Evolutionary conservation across 2,797 vertebrate species (phyloP).

Genomic region (Bovichtus variegatus): DNA sequence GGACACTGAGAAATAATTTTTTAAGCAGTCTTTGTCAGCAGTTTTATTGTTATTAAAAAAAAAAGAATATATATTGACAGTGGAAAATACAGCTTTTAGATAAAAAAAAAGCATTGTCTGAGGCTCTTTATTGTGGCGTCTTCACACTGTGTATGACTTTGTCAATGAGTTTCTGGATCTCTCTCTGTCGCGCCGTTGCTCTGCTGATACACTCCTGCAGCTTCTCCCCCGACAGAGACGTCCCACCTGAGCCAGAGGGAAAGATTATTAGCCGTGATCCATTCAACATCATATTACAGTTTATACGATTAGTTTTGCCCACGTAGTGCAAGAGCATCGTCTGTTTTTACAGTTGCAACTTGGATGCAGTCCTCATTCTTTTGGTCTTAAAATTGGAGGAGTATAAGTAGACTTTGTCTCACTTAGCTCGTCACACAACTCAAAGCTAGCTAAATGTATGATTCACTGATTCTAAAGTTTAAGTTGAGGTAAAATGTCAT

Average conservation of each 20-base stretch:
- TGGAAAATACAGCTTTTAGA: slow-evolving; percentile 98
- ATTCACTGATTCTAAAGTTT: neutral
- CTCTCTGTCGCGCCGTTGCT: slow-evolving; percentile 89
- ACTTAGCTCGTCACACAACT: neutral
- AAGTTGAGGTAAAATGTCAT: neutral
- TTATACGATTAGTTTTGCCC: neutral
- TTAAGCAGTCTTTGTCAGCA: slow-evolving; percentile 92
- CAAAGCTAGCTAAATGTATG: neutral
- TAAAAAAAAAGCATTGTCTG: slow-evolving; percentile 70
- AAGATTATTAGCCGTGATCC: neutral
- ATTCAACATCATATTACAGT: neutral
- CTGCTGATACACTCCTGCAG: slow-evolving; percentile 94
- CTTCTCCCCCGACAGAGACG: slow-evolving; percentile 89
- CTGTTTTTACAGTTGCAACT: neutral
- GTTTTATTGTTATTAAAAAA: slow-evolving; percentile 90
- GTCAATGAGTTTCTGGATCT: slow-evolving; percentile 91
- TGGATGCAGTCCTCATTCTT: neutral
- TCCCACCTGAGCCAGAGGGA: slow-evolving; percentile 68
- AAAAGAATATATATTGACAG: slow-evolving; percentile 93
- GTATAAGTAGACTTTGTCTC: neutral
- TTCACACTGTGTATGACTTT: slow-evolving; percentile 90
- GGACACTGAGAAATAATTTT: slow-evolving; percentile 89
- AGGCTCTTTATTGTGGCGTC: slow-evolving; percentile 73
- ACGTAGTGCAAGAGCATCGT: neutral
- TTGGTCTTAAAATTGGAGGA: neutral